Evolutionary conservation across 1,140 invertebrate genomes (phyloP), one percentile per base, ranked within the genome.

Genomic region (Plodia interpunctella): DNA sequence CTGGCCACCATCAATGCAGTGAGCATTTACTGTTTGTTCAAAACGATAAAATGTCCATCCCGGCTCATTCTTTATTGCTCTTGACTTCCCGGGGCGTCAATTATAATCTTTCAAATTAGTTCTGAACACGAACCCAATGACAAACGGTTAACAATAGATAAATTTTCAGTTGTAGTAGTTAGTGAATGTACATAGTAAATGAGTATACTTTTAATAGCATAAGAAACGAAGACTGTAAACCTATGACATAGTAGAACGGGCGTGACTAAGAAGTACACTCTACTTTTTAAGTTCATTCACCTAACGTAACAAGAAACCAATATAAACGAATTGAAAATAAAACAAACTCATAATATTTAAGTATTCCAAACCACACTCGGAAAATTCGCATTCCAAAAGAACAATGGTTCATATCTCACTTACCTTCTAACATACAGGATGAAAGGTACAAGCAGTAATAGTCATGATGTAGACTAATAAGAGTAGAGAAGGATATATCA

Each of bases 1-100:
- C 21, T 25, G 65, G 62, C 61, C 68, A 68, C 63, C 64, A 35
- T 2, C 58, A 35, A 62, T 49, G 57, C 32, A 35, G 32, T 11
- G 32, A 35, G 13, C 38, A 44, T 17, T 44, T 44, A 17, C 38
- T 44, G 38, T 44, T 44, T 17, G 38, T 44, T 44, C n/a, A 44
- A 44, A 44, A 44, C 38, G 9, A 5, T 13, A 13, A 35, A 13
- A 2, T 11, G 8, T 35, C 13, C 32, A 15, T 44, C 30, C 30
- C 38, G 15, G 10, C 8, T 38, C 5, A 38, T 11, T 5, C 13
- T 44, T 44, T 44, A 44, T 44, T 44, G 15, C 38, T 17, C 38
- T 44, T 15, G 38, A 15, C 38, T 44, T 15, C 38, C n/a, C 15
- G 38, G n/a, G 4, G 13, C 2, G 13, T 44, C n/a, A 44, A 44